Evolutionary conservation across 2,797 vertebrate species (phyloP), one percentile per base, ranked within the genome.

Genomic region (Hippopotamyrus pictus): DNA sequence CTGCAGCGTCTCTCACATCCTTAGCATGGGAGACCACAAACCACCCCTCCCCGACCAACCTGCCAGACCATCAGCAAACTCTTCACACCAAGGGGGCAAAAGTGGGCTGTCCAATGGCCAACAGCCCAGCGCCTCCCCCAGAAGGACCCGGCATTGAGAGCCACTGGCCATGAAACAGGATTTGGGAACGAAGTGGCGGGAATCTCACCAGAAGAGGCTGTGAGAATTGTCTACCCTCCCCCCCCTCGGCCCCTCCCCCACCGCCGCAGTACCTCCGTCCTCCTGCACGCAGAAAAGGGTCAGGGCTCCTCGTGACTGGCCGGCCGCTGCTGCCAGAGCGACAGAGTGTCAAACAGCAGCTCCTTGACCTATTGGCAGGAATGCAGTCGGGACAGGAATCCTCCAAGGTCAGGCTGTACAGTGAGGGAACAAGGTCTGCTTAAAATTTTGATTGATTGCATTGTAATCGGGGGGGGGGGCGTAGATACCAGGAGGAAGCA

Each of bases 131-230:
- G 17, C 88, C 83, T 48, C 88, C 87, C 86, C 89, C 89, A 91
- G 87, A 90, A 88, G 90, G 90, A 85, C 53, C 86, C 11, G 5
- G 88, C 87, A 91, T 91, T 92, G 88, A 93, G 89, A 90, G 22
- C 87, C 91, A 91, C 14, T 91, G 88, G 91, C 88, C 88, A 89
- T 93, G 92, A 93, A 93, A 92, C 90, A 91, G 90, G 90, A 91
- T 90, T 91, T 91, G 87, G 88, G 84, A 88, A 89, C n/a, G n/a
- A 88, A 88, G 88, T 92, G 93, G 92, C 89, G 91, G 91, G 92
- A 92, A 92, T 90, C 89, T 88, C 9, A 62, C 82, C 89, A 90
- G 89, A 88, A 54, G 84, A 85, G 86, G 83, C 92, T 90, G 89
- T 92, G 93, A 90, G 91, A 93, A 92, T 48, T 7, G 88, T 53